phyloP scores from a whole-genome alignment of 1,140 invertebrate genomes.

The Oryctes rhinoceros region DNA sequence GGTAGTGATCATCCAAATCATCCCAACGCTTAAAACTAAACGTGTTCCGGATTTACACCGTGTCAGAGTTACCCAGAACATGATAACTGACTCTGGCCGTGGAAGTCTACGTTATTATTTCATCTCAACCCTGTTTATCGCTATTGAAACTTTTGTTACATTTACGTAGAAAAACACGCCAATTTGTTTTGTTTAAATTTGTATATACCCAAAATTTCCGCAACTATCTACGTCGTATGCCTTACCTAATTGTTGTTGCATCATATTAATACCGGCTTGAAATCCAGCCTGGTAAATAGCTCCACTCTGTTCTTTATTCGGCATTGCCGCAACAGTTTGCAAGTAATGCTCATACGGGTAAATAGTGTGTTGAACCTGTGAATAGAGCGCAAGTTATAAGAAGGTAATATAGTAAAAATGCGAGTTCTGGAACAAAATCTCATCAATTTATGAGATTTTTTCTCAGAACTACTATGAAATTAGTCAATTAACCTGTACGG shows the following conservation, averaged over 20 bases:
- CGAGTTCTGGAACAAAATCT: no score
- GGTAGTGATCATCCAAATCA: no score
- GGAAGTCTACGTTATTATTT: no score
- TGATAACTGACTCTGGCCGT: no score
- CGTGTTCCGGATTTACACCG: no score
- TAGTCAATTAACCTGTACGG: constrained; percentile 13
- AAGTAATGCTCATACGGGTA: constrained; percentile 58
- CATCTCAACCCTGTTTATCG: no score
- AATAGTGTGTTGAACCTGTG: constrained; percentile 52
- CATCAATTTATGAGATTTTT: no score
- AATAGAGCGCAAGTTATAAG: background rate
- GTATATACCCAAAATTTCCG: constrained; percentile 20
- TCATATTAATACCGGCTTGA: constrained; percentile 60
- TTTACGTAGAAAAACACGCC: no score
- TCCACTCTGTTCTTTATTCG: constrained; percentile 54
- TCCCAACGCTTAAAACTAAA: no score
- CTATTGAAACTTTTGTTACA: no score
- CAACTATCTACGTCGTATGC: constrained; percentile 13
- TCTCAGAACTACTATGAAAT: background rate
- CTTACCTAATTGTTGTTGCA: constrained; percentile 57
- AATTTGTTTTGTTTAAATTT: background rate
- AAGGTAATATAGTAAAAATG: background rate
- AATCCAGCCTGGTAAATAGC: constrained; percentile 61
- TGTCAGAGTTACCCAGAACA: no score
- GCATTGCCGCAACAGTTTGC: constrained; percentile 45